Conservation (phyloP, 2,888 invertebrate genomes). For the Caradrina clavipalpis region DNA sequence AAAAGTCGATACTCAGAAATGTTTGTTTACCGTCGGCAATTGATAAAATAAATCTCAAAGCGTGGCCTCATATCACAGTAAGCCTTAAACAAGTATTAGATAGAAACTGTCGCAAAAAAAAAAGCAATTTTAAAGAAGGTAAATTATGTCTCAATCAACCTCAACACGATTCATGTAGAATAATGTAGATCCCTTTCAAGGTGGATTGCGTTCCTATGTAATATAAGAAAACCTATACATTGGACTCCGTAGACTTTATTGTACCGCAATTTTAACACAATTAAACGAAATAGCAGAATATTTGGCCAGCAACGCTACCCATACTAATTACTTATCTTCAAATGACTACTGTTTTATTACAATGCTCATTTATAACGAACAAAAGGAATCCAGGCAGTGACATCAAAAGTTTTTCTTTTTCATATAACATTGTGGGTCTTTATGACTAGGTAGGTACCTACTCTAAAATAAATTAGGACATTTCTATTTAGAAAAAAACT, state of each 20-base stretch:
- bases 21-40: not conserved
- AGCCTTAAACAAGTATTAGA: constrained; percentile 12
- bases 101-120: constrained; percentile 4
- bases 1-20: constrained; percentile 21
- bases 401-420: constrained; percentile 12
- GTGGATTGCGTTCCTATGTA: not conserved
- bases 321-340: not conserved
- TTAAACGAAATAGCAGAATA: not conserved
- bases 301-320: not conserved
- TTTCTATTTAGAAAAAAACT: constrained; percentile 44
- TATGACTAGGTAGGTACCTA: constrained; percentile 10
- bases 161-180: not conserved
- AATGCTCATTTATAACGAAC: constrained; percentile 11
- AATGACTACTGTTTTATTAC: constrained; percentile 10
- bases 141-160: not conserved
- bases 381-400: constrained; percentile 4
- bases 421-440: constrained; percentile 2
- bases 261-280: not conserved
- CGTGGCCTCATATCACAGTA: constrained; percentile 8
- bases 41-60: constrained; percentile 27
- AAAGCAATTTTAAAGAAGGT: not conserved
- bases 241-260: not conserved
- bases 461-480: constrained; percentile 42
- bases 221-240: not conserved
- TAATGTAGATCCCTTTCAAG: not conserved